Base-by-base conservation (phyloP, 1,140 invertebrate genomes). In the Euura saliciscinereae region DNA sequence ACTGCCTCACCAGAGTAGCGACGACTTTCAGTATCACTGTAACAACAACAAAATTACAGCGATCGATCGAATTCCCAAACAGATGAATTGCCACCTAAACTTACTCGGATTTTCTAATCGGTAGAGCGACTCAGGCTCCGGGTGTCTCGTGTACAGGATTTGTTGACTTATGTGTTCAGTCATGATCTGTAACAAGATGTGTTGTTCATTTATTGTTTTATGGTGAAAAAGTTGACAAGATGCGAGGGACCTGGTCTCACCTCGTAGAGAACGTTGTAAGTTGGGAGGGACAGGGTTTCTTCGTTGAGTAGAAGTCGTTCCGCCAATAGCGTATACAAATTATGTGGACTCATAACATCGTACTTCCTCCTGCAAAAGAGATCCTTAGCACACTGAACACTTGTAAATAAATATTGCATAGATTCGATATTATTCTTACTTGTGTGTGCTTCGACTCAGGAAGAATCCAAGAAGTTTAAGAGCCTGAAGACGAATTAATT, bases 201-300 rank as follows among this genome's bases (percentile, higher is more conserved):
- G 51, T 59, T 59, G 6, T 11, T 11, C 3, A 59, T 59, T 59
- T 11, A 59, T 59, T 43, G 71, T 46, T 45, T 44, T 69, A 43
- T 45, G n/a, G 2, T 10, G 42, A 69, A 10, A 69, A 43, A 43
- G 44, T 10, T 69, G 44, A 43, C 6, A 69, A 69, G 28, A 28
- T 28, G 1, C 28, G 28, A 28, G 28, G 28, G 28, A 28, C 0
- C 28, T 28, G 28, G 28, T 28, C 28, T 28, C 79, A 94, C 93
- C 90, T 99, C 98, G 88, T 98, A 99, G n/a, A 99, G 91, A 73
- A 98, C 97, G 89, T 99, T 99, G 90, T 99, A 99, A 7, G 96
- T 98, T 59, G 97, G 93, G 83, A 99, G 88, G 28, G 96, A 93
- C 28, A 99, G 90, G 13, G 93, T 94, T 85, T 96, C 95, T 81